phyloP scores from a whole-genome alignment of 2,888 invertebrate genomes.

The Pasiphila rectangulata region DNA sequence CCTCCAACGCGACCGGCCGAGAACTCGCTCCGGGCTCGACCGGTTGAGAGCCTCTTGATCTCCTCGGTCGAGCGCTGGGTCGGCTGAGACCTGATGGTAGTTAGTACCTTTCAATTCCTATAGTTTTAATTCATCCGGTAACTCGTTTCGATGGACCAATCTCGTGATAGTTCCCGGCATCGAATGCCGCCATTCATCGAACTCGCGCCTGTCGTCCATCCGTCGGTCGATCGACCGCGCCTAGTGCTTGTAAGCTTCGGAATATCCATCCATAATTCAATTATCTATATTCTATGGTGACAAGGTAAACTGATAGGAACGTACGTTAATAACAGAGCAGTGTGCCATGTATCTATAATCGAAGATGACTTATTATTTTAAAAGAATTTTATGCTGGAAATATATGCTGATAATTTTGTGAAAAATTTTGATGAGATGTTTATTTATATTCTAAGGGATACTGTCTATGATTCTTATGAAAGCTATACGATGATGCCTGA shows the following conservation, averaged over 20 bases:
- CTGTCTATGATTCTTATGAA: conserved; percentile 64
- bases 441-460: conserved; percentile 75
- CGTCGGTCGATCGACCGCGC: conserved; percentile 43
- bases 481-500: conserved; percentile 47
- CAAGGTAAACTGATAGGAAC: conserved; percentile 76
- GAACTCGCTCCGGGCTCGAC: neutral
- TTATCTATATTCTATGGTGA: conserved; percentile 71
- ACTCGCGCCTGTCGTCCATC: conserved; percentile 49
- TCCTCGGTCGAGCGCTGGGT: neutral
- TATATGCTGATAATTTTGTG: conserved; percentile 79
- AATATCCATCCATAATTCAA: conserved; percentile 80
- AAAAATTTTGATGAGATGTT: conserved; percentile 74
- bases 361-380: conserved; percentile 70
- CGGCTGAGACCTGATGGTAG: conserved; percentile 37
- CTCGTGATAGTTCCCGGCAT: conserved; percentile 64
- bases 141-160: conserved; percentile 66
- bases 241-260: conserved; percentile 75
- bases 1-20: conserved; percentile 4
- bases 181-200: conserved; percentile 49
- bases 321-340: conserved; percentile 73
- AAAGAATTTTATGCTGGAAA: conserved; percentile 73
- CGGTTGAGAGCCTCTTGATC: neutral
- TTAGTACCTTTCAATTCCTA: conserved; percentile 67
- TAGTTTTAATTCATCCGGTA: conserved; percentile 58
- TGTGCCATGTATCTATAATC: conserved; percentile 78